Conservation (phyloP, 2,888 invertebrate species). For the Drosophila barbarae region DNA sequence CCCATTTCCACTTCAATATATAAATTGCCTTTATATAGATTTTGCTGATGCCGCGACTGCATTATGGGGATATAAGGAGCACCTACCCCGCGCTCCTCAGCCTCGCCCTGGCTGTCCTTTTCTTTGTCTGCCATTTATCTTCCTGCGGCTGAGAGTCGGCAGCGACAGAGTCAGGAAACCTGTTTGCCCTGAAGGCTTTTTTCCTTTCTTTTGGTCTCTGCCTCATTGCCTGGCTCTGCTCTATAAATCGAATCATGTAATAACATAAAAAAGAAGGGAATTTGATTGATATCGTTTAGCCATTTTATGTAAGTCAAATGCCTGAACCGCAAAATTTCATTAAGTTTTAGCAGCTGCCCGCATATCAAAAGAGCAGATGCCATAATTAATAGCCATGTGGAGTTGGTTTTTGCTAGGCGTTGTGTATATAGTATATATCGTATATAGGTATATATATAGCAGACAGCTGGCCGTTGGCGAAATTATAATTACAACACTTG, state of each 20-base stretch:
- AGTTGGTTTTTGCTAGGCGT: conserved; percentile 20
- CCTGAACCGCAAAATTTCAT: conserved; percentile 56
- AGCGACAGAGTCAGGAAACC: conserved; percentile 46
- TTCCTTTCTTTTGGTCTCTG: conserved; percentile 16
- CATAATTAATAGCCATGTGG: conserved; percentile 56
- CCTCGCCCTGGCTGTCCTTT: background rate
- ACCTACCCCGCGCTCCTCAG: background rate
- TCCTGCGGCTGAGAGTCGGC: conserved; percentile 47
- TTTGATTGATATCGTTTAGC: conserved; percentile 66
- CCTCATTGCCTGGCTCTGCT: conserved; percentile 18
- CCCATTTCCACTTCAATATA: conserved; percentile 15
- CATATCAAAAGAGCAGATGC: conserved; percentile 42
- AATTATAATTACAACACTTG: conserved; percentile 44
- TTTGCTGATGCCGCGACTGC: conserved; percentile 57
- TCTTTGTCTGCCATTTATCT: conserved; percentile 62
- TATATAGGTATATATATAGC: conserved; percentile 10
- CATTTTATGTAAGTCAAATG: conserved; percentile 56
- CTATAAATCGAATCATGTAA: conserved; percentile 57
- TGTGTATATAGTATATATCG: background rate
- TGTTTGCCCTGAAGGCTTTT: conserved; percentile 62
- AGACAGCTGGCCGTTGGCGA: conserved; percentile 32
- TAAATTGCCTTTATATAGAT: conserved; percentile 66
- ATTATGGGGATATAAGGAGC: conserved; percentile 45
- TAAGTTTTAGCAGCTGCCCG: conserved; percentile 53
- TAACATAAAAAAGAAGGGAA: conserved; percentile 45